Conservation (phyloP, 2,797 vertebrate species). For the Diglossa cyanea region DNA sequence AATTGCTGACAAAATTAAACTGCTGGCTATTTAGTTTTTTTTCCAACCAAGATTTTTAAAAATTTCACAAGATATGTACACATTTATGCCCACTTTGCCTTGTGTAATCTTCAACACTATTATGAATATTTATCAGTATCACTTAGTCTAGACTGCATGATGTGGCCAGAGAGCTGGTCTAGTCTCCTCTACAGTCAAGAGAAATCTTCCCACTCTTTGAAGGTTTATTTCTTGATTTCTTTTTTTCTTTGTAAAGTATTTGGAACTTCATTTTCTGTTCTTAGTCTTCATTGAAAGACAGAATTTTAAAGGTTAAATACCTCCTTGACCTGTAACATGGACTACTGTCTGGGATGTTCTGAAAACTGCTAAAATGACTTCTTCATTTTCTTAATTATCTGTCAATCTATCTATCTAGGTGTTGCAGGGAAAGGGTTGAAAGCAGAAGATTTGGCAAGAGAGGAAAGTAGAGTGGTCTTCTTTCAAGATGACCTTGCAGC, state of each 20-base stretch:
- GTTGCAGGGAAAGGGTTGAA: not conserved
- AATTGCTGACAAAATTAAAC: not conserved
- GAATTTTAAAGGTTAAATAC: not conserved
- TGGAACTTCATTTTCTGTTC: not conserved
- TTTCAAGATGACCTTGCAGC: not conserved
- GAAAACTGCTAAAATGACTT: not conserved
- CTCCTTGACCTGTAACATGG: not conserved
- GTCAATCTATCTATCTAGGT: not conserved
- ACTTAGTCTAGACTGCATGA: not conserved
- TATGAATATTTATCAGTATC: not conserved
- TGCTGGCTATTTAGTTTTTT: not conserved
- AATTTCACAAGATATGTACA: accelerated
- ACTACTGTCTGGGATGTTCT: not conserved
- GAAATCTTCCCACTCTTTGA: not conserved
- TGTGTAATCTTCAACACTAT: not conserved
- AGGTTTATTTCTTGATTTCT: not conserved
- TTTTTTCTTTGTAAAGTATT: not conserved
- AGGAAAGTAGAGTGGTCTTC: not conserved
- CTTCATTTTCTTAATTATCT: not conserved
- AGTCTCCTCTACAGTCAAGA: not conserved
- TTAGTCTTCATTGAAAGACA: not conserved
- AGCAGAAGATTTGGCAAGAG: not conserved
- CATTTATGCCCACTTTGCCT: not conserved
- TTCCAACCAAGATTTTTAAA: not conserved
- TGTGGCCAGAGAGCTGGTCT: not conserved